phyloP scores from a whole-genome alignment of 2,888 invertebrate species.

The Phyllotreta striolata region DNA sequence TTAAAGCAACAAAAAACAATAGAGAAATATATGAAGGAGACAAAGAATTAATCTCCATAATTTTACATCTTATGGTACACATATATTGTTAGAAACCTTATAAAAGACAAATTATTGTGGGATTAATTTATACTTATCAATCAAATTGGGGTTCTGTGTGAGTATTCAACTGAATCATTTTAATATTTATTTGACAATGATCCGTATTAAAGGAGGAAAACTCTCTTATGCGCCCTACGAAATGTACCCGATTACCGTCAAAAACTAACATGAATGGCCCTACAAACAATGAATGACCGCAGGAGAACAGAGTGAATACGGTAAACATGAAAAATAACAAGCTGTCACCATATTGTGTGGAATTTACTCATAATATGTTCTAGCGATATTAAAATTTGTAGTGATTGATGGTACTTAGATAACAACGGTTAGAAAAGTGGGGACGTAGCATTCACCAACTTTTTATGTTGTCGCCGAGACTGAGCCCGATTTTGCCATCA shows the following conservation, averaged over 20 bases:
- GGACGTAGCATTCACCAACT: slow-evolving; percentile 46
- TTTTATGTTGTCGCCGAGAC: slow-evolving; percentile 47
- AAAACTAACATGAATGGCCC: slow-evolving; percentile 11
- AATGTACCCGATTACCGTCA: background rate
- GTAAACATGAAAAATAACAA: slow-evolving; percentile 53
- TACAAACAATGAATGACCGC: slow-evolving; percentile 24
- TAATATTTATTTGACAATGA: too few species aligned
- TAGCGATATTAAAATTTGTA: slow-evolving; percentile 62
- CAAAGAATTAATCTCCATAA: too few species aligned
- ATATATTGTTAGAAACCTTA: too few species aligned
- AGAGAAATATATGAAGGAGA: too few species aligned
- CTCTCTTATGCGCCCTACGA: background rate
- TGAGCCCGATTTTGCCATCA: background rate
- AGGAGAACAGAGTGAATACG: slow-evolving; percentile 19
- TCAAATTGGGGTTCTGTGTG: too few species aligned
- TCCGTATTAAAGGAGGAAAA: too few species aligned
- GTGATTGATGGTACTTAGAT: slow-evolving; percentile 62
- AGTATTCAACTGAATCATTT: too few species aligned
- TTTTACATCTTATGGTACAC: too few species aligned
- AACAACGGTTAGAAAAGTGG: slow-evolving; percentile 56
- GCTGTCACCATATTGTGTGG: slow-evolving; percentile 61
- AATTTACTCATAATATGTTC: slow-evolving; percentile 62
- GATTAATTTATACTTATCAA: too few species aligned
- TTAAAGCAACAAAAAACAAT: too few species aligned
- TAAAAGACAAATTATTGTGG: too few species aligned